Evolutionary conservation across 2,797 vertebrate species (phyloP).

Genomic region (Acrossocheilus wenchowensis): DNA sequence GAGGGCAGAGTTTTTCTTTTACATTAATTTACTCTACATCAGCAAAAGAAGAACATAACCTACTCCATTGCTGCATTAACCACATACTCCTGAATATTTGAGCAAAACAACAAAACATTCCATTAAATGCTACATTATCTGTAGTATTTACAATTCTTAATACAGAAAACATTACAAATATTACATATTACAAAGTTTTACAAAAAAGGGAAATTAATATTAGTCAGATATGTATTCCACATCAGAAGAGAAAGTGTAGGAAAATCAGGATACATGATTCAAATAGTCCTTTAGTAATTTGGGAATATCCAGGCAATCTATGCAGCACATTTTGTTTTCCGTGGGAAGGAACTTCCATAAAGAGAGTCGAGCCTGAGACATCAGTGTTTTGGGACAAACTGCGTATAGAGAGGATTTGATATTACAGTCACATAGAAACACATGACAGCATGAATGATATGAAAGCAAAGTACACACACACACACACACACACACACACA

Average conservation of each 20-base stretch:
- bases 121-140: neutral
- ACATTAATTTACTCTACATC: neutral
- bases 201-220: conserved; percentile 27
- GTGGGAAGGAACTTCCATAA: conserved; percentile 77
- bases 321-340: conserved; percentile 61
- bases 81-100: neutral
- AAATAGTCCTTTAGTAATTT: conserved; percentile 85
- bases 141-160: neutral
- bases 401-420: conserved; percentile 35
- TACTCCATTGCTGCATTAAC: neutral
- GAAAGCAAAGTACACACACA: neutral
- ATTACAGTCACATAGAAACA: neutral
- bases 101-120: neutral
- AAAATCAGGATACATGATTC: conserved; percentile 73
- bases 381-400: conserved; percentile 89
- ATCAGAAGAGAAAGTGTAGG: neutral
- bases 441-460: neutral
- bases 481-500: too few species aligned
- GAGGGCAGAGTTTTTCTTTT: neutral
- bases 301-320: conserved; percentile 83
- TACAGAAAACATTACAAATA: neutral
- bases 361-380: conserved; percentile 86
- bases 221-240: neutral
- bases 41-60: neutral
- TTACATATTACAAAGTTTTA: neutral